Evolutionary conservation across 1,140 invertebrate genomes (phyloP).

Genomic region (Zaprionus taronus): DNA sequence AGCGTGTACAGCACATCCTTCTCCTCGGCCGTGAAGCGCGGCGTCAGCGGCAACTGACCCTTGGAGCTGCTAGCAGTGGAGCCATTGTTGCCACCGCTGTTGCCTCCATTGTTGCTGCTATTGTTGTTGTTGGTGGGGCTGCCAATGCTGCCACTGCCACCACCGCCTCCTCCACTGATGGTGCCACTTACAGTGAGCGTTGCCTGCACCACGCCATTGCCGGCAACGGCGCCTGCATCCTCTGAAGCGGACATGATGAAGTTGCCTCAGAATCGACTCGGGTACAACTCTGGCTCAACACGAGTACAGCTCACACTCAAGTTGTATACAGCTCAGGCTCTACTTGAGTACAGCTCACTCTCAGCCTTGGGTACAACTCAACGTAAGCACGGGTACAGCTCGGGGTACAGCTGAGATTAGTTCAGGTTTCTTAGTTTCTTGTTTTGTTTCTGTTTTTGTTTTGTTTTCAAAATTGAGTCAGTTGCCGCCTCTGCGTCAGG

Average conservation of each 20-base stretch:
- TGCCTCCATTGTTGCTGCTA: neutral
- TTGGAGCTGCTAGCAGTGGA: slow-evolving; percentile 43
- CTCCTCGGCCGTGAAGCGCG: slow-evolving; percentile 80
- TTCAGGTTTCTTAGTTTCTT: slow-evolving; percentile 3
- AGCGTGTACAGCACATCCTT: slow-evolving; percentile 79
- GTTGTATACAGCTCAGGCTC: too few relatives aligned
- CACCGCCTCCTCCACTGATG: slow-evolving; percentile 10
- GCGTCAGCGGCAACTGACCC: slow-evolving; percentile 68
- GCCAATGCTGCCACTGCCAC: slow-evolving; percentile 9
- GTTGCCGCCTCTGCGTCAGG: neutral
- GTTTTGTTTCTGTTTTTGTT: slow-evolving; percentile 23
- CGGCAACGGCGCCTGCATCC: slow-evolving; percentile 46
- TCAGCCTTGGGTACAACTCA: too few relatives aligned
- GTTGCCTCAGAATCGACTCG: too few relatives aligned
- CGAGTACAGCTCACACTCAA: too few relatives aligned
- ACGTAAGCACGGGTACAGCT: too few relatives aligned
- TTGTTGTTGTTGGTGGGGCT: slow-evolving; percentile 19
- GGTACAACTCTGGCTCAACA: too few relatives aligned
- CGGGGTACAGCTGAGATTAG: neutral
- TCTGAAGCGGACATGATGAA: slow-evolving; percentile 40
- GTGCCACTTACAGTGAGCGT: slow-evolving; percentile 37
- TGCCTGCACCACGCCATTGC: slow-evolving; percentile 36
- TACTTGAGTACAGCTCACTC: too few relatives aligned
- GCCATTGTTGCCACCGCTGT: slow-evolving; percentile 25
- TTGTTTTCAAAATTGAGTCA: neutral